Conservation (phyloP, 2,888 invertebrate genomes). For the Choristoneura rosaceana region DNA sequence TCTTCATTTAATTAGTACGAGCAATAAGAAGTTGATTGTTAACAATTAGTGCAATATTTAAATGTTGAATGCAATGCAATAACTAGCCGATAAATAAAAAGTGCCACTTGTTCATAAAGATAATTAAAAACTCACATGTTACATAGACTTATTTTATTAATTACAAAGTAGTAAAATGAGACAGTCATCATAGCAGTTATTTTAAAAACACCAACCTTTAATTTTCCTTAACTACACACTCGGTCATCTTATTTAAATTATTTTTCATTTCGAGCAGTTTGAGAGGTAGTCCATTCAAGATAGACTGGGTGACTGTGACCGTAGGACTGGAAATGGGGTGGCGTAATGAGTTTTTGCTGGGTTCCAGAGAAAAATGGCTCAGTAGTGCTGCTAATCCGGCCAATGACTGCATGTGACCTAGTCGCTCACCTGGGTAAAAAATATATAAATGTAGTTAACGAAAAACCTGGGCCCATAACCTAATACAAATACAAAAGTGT, state of each 20-base stretch:
- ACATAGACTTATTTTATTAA: no score
- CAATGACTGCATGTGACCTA: conserved; percentile 46
- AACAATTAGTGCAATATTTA: no score
- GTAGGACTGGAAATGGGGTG: conserved; percentile 29
- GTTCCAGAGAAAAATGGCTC: conserved; percentile 42
- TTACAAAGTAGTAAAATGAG: no score
- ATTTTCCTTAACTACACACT: not conserved
- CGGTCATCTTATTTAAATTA: not conserved
- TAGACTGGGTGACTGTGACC: conserved; percentile 10
- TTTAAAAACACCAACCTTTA: not conserved
- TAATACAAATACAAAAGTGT: not conserved
- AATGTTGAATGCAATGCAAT: no score
- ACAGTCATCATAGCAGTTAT: no score
- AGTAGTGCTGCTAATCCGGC: conserved; percentile 45
- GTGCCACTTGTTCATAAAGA: no score
- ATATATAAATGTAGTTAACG: not conserved
- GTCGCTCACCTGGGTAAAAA: conserved; percentile 41
- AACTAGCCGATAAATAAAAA: no score
- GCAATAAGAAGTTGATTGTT: not conserved
- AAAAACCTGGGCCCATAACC: not conserved
- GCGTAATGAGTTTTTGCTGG: conserved; percentile 28
- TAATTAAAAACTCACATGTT: no score
- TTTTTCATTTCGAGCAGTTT: conserved; percentile 5
- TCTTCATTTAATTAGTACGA: not conserved
- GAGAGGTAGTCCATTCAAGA: conserved; percentile 2